Percentiles rank a stretch among this genome's conserved stretches.
These are phyloP conservation scores for Dryococelus australis DNA, from an alignment of 2,888 invertebrate genomes.

Conservation along the genomic window DNA sequence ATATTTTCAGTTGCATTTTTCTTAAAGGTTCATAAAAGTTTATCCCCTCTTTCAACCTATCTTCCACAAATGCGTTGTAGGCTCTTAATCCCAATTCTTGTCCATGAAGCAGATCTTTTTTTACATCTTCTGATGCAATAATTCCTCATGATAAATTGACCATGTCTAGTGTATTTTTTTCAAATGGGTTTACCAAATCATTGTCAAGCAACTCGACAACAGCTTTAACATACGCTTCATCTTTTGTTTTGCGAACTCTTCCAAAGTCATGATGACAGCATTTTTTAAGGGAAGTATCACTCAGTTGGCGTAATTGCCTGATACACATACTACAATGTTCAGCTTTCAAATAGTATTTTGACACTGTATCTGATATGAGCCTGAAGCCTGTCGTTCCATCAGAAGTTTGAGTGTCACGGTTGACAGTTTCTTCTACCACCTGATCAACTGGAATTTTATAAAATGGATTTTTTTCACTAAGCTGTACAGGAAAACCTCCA, in stretches of 20 bases:
- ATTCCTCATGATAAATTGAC: not conserved
- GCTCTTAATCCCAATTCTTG: no score
- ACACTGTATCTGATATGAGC: not conserved
- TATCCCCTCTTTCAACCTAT: no score
- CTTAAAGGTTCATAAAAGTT: no score
- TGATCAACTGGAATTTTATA: not conserved
- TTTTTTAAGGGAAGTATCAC: not conserved
- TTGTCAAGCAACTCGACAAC: no score
- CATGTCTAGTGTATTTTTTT: not conserved
- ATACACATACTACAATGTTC: not conserved
- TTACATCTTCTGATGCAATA: no score
- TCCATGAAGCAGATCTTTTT: no score
- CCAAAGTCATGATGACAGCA: not conserved
- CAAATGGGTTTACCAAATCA: not conserved
- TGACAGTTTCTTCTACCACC: not conserved
- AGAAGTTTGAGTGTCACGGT: constrained; percentile 18
- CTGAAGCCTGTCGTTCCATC: constrained; percentile 5
- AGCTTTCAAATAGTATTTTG: not conserved
- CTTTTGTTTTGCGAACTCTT: not conserved
- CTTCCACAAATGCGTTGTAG: no score
- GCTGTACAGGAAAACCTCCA: not conserved
- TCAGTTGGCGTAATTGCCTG: not conserved
- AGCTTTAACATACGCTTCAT: not conserved
- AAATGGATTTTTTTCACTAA: not conserved
- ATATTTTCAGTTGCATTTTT: no score